Evolutionary conservation across 2,113 vertebrate genomes (phyloP), one percentile per base, ranked within the genome.

Genomic region (Brevimyrus niger): DNA sequence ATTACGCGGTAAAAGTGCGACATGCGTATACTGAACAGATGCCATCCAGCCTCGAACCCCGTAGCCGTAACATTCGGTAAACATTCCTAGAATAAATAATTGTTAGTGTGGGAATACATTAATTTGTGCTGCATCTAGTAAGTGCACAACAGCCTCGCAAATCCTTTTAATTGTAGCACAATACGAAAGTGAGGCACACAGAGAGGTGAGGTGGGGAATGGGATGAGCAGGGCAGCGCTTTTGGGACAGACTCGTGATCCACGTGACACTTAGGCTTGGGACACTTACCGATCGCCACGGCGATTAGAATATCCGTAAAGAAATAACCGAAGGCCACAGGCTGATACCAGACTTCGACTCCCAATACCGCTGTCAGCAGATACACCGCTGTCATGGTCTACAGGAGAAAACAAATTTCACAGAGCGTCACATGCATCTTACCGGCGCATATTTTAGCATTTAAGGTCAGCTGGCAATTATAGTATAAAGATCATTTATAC

Each of bases 271-370:
- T 35, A 65, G n/a, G 50, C 6, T 19, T 11, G 35, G 73, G 53
- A 85, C 69, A 94, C 94, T 94, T 93, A 96, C 95, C 95, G 91
- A 94, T 91, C 53, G 93, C 89, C 69, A 96, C 89, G 82, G 93
- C 84, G 87, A 95, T 92, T 91, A 95, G 90, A 15, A 65, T 19
- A 0, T 95, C 94, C 86, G 92, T 92, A 89, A 95, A 93, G 86
- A 93, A 94, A 91, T 93, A 94, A 87, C 93, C 94, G 87, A 94
- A 92, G 1, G 94, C 80, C 53, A 95, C 50, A 90, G 95, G 93
- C 86, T 92, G 93, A 69, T 95, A 92, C 93, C 94, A 95, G 10
- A 93, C 69, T 86, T 95, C 95, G 90, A 95, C 93, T 48, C 94
- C 95, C 61, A 92, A n/a, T 89, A n/a, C 48, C 50, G 93, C 90